A percentile compares a stretch with the other conserved stretches of the same genome.
phyloP scores from a whole-genome alignment of 2,113 vertebrate species.

The Hippocampus zosterae region DNA sequence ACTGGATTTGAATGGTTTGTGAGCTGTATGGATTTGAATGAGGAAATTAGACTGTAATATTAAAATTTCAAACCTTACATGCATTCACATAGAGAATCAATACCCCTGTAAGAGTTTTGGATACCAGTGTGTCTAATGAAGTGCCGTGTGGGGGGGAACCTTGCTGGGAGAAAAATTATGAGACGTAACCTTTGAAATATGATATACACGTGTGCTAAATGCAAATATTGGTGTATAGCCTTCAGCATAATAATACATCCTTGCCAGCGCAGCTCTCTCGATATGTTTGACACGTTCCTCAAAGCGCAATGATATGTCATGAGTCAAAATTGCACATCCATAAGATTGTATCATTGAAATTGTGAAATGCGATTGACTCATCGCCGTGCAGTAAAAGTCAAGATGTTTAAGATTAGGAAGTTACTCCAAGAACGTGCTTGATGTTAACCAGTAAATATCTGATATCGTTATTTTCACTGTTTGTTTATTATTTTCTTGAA shows the following conservation, averaged over 20 bases:
- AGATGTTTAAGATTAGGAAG: constrained; percentile 5
- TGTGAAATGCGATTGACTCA: not conserved
- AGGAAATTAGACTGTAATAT: not conserved
- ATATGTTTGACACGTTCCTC: not conserved
- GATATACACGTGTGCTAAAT: not conserved
- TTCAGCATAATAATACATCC: not conserved
- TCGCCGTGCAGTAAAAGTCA: constrained; percentile 1
- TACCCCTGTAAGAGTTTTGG: not conserved
- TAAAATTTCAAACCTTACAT: not conserved
- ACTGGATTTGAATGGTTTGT: not conserved
- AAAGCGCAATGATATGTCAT: not conserved
- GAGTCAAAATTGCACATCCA: not conserved
- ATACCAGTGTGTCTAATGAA: not conserved
- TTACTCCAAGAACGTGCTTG: not conserved
- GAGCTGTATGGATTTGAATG: not conserved
- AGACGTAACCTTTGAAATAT: not conserved
- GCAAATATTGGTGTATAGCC: not conserved
- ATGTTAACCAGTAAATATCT: not conserved
- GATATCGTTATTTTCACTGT: too few relatives aligned
- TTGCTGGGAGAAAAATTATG: too few relatives aligned
- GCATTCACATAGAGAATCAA: not conserved
- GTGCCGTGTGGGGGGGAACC: too few relatives aligned
- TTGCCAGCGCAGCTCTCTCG: not conserved
- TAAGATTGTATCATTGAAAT: not conserved
- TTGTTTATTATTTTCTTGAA: too few relatives aligned